These are phyloP conservation scores for Arctocebus calabarensis DNA, from an alignment of 2,797 vertebrate genomes.

Conservation along the genomic window DNA sequence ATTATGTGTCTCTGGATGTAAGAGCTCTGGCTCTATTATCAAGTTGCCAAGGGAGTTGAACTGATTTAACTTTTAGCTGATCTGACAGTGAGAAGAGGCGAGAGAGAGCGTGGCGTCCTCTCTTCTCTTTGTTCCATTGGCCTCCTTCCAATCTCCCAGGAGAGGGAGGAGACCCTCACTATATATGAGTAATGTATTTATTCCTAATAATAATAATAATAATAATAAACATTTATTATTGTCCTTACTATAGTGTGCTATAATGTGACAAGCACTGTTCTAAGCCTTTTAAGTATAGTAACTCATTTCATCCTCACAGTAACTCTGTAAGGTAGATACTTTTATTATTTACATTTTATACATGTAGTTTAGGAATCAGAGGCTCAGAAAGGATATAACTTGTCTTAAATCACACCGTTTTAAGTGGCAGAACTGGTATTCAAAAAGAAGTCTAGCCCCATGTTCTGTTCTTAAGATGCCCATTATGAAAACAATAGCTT, in stretches of 20 bases:
- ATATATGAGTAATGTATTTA: not conserved
- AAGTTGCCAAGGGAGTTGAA: not conserved
- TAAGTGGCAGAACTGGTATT: not conserved
- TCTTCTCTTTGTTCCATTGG: not conserved
- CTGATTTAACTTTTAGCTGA: not conserved
- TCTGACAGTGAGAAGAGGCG: not conserved
- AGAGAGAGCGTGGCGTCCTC: not conserved
- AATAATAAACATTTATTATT: not conserved
- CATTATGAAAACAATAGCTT: not conserved
- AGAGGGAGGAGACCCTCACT: not conserved
- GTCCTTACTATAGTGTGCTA: not conserved
- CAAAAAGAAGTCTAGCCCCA: not conserved
- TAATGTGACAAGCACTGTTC: not conserved
- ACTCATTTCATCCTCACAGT: not conserved
- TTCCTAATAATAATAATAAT: not conserved
- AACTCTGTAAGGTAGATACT: not conserved
- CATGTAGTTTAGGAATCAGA: not conserved
- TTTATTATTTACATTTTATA: slow-evolving; percentile 19
- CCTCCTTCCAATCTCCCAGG: not conserved
- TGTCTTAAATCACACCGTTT: not conserved
- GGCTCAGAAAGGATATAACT: not conserved
- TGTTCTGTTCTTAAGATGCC: not conserved
- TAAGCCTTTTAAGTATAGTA: not conserved
- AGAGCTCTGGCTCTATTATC: not conserved
- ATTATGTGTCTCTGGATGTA: not conserved